phyloP scores from a whole-genome alignment of 2,113 vertebrate species.

The Ciconia maguari region DNA sequence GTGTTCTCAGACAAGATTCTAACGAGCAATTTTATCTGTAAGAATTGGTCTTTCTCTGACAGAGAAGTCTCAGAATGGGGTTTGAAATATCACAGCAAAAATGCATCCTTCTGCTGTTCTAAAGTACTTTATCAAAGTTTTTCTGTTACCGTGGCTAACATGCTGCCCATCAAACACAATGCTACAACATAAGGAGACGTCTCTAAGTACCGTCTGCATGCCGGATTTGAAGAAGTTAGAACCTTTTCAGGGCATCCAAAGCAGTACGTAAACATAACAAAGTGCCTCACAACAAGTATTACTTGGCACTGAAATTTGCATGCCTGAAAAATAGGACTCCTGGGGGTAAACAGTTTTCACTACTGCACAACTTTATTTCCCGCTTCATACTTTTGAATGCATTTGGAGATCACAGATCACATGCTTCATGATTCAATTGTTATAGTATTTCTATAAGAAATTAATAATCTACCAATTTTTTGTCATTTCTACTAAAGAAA shows the following conservation, averaged over 20 bases:
- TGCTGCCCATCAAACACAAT: background rate
- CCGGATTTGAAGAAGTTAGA: background rate
- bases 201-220: background rate
- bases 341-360: background rate
- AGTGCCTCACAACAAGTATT: background rate
- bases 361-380: background rate
- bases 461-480: background rate
- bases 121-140: background rate
- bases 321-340: background rate
- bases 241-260: background rate
- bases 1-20: background rate
- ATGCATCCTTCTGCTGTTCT: background rate
- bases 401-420: background rate
- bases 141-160: background rate
- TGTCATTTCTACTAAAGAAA: background rate
- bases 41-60: background rate
- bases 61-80: background rate
- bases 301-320: background rate
- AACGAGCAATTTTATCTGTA: background rate
- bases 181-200: background rate
- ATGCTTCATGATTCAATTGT: background rate
- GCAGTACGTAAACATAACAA: background rate
- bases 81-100: background rate
- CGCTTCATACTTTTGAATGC: background rate
- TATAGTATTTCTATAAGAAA: background rate